These are phyloP conservation scores for Corythucha ciliata DNA, from an alignment of 2,888 invertebrate genomes.

Conservation along the genomic window DNA sequence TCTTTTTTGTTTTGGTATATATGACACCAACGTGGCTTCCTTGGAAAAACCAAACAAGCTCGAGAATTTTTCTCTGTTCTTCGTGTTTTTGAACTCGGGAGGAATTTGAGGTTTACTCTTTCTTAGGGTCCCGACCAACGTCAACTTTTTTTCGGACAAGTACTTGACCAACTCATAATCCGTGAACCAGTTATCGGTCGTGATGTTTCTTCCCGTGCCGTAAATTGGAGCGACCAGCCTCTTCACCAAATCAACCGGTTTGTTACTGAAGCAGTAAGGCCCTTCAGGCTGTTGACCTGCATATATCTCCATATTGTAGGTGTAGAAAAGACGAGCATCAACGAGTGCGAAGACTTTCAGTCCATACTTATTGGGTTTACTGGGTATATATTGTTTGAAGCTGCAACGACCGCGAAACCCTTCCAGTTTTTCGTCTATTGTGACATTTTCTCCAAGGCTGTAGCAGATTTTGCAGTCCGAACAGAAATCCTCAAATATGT, in stretches of 20 bases:
- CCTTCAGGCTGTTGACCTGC: conserved; percentile 19
- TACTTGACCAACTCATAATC: conserved; percentile 34
- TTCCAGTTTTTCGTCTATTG: conserved; percentile 11
- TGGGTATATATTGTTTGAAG: not conserved
- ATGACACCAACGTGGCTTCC: too few relatives aligned
- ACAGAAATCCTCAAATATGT: not conserved
- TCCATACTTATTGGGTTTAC: conserved; percentile 16
- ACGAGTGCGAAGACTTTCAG: conserved; percentile 6
- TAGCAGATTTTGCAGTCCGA: not conserved
- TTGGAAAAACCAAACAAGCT: too few relatives aligned
- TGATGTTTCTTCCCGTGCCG: conserved; percentile 36
- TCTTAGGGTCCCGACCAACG: conserved; percentile 10
- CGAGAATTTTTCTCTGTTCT: not conserved
- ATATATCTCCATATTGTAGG: conserved; percentile 13
- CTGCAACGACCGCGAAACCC: conserved; percentile 7
- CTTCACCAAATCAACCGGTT: conserved; percentile 36
- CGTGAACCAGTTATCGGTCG: conserved; percentile 38
- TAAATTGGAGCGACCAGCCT: conserved; percentile 33
- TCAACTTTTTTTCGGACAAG: conserved; percentile 6
- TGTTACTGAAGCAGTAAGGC: conserved; percentile 2
- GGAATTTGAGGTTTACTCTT: conserved; percentile 24
- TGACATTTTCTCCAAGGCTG: conserved; percentile 3
- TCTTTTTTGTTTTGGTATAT: conserved; percentile 24
- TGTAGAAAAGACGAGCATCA: conserved; percentile 14
- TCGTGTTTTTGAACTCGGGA: conserved; percentile 6